Evolutionary conservation across 2,888 invertebrate genomes (phyloP), one percentile per base, ranked within the genome.

Genomic region (Colletes collaris): DNA sequence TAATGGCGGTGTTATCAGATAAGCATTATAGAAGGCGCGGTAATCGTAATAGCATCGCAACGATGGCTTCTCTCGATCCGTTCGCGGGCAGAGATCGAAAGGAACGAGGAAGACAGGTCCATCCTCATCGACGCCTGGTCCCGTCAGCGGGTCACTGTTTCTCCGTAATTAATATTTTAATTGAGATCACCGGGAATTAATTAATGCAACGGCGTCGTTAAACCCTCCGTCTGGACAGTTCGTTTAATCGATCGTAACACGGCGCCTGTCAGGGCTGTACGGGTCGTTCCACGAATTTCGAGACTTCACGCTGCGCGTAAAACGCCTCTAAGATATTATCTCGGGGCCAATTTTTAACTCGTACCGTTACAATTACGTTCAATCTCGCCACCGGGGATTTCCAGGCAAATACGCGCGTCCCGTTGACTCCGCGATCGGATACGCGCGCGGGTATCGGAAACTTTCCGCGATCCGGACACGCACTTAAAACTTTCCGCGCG

Each of bases 41-140:
- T 92, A 92, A 92, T 92, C 92, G 91, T 92, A 92, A 92, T 92
- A 90, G 90, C 92, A 92, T 92, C 91, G 90, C 88, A 86, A 89
- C 86, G 90, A 87, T 88, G 84, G 87, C 89, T 88, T 72, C 84
- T 83, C 79, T 81, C 27, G 84, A 82, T 68, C 78, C 71, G 75
- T 27, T 70, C 69, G 40, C 66, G 59, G 52, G 10, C 58, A 46
- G 56, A 63, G 56, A 76, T 59, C 55, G 70, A 46, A 53, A 58
- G 58, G 53, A 37, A 11, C 37, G 52, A 16, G 27, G 49, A 16
- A 59, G 49, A 65, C 59, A 50, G 64, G 37, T 65, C 63, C 69
- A 69, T 81, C 71, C 59, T 68, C 64, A 60, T 74, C 73, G 72
- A 69, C 81, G 78, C 70, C 82, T 80, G 69, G 59, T 52, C 81